Evolutionary conservation across 2,888 invertebrate species (phyloP).

Genomic region (Morpho achilles): DNA sequence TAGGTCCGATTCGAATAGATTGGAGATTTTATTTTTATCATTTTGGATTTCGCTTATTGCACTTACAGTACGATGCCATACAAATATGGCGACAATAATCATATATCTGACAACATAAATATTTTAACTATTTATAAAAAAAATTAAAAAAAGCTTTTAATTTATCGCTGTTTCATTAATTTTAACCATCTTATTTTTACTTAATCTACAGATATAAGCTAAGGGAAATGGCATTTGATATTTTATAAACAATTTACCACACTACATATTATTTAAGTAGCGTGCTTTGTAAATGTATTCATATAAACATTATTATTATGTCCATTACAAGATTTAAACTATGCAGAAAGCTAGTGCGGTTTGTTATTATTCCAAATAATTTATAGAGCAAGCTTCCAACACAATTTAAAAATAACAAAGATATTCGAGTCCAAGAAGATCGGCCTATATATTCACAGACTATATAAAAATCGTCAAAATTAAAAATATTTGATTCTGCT

Average conservation of each 20-base stretch:
- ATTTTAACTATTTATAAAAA: slow-evolving; percentile 19
- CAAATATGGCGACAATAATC: slow-evolving; percentile 5
- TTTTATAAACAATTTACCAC: slow-evolving; percentile 27
- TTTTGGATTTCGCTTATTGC: slow-evolving; percentile 51
- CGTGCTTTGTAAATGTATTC: slow-evolving; percentile 10
- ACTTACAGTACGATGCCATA: slow-evolving; percentile 30
- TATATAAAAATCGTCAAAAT: not conserved
- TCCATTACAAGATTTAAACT: slow-evolving; percentile 25
- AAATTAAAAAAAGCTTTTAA: slow-evolving; percentile 23
- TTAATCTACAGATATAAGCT: no score
- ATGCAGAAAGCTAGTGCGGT: slow-evolving; percentile 17
- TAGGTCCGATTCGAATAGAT: slow-evolving; percentile 30
- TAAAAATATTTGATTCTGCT: not conserved
- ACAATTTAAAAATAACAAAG: slow-evolving; percentile 22
- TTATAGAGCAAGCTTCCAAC: slow-evolving; percentile 15
- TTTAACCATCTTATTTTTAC: no score
- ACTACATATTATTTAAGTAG: slow-evolving; percentile 22
- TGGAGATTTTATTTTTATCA: slow-evolving; percentile 35
- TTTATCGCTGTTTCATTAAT: not conserved
- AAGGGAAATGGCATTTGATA: slow-evolving; percentile 42
- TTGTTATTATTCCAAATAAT: not conserved
- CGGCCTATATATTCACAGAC: not conserved
- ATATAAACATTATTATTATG: slow-evolving; percentile 14
- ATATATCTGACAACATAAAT: slow-evolving; percentile 8
- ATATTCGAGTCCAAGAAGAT: slow-evolving; percentile 17